Conservation (phyloP, 2,888 invertebrate species). For the Aquatica leii region DNA sequence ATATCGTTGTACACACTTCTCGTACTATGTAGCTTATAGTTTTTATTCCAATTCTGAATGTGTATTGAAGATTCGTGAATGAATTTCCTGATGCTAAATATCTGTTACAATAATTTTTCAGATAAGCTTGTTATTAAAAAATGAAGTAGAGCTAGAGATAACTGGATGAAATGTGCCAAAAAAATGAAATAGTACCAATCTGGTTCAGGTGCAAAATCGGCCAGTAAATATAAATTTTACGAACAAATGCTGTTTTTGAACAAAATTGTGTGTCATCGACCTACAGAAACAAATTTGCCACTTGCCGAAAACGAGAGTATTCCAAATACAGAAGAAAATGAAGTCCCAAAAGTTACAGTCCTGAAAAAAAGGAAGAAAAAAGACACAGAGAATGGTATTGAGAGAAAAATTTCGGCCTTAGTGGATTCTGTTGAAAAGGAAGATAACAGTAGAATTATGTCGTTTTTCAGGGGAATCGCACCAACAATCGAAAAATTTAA, state of each 20-base stretch:
- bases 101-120: constrained; percentile 30
- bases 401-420: too few species aligned
- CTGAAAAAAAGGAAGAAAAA: background rate
- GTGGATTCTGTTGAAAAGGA: too few species aligned
- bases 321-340: constrained; percentile 11
- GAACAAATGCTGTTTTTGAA: constrained; percentile 9
- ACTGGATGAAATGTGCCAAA: constrained; percentile 6
- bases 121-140: background rate
- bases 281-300: background rate
- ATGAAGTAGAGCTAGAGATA: background rate
- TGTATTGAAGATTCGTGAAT: constrained; percentile 45
- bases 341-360: constrained; percentile 12
- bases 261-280: background rate
- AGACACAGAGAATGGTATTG: too few species aligned
- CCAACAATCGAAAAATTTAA: too few species aligned
- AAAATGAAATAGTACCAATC: constrained; percentile 2
- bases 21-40: constrained; percentile 42
- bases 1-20: constrained; percentile 27
- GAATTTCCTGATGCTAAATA: constrained; percentile 43
- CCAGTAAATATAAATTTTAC: background rate
- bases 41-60: constrained; percentile 42
- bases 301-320: too few species aligned
- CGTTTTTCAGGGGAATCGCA: too few species aligned
- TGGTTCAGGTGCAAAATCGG: background rate
- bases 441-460: too few species aligned